Conservation (phyloP, 2,113 vertebrate species). For the Sminthopsis crassicaudata region DNA sequence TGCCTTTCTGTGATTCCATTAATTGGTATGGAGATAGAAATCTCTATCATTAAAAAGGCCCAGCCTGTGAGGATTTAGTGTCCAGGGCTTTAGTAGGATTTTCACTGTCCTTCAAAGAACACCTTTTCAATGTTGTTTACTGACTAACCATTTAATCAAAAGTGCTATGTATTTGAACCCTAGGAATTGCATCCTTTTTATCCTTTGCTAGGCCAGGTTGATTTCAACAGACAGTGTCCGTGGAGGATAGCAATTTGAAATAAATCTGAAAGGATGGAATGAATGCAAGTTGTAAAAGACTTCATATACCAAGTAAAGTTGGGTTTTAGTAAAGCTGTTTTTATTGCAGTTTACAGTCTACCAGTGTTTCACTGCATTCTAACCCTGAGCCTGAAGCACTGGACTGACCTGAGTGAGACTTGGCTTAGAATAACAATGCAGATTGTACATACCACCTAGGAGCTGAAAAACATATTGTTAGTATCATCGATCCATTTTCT, state of each 20-base stretch:
- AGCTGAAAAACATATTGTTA: constrained; percentile 13
- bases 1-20: not conserved
- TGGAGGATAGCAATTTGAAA: too few species aligned
- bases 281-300: too few species aligned
- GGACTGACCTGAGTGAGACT: not conserved
- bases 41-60: not conserved
- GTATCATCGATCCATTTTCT: constrained; percentile 24
- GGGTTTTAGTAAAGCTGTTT: not conserved
- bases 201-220: not conserved
- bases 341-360: not conserved
- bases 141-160: not conserved
- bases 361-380: not conserved
- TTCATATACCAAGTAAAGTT: not conserved
- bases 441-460: constrained; percentile 13
- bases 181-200: not conserved
- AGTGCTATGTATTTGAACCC: not conserved
- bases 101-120: not conserved
- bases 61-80: not conserved
- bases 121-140: not conserved
- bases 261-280: too few species aligned
- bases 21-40: not conserved
- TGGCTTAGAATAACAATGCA: not conserved
- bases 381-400: not conserved
- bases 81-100: not conserved
- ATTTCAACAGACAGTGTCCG: too few species aligned